Conservation (phyloP, 2,797 vertebrate species). For the Hippoglossus hippoglossus region DNA sequence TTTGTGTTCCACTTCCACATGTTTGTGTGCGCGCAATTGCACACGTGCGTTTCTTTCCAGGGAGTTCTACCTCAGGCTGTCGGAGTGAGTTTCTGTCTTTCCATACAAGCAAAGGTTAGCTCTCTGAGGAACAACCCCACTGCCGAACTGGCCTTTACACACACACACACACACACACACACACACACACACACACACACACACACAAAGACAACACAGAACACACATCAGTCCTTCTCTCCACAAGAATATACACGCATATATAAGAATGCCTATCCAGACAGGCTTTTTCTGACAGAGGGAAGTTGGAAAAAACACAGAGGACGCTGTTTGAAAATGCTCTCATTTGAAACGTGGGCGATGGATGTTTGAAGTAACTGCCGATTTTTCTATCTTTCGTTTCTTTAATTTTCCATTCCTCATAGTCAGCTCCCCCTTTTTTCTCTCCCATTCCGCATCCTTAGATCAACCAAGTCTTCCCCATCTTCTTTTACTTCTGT, state of each 20-base stretch:
- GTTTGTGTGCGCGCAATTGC: neutral
- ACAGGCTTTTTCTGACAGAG: slow-evolving; percentile 35
- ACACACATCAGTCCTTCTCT: neutral
- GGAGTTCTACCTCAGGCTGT: slow-evolving; percentile 50
- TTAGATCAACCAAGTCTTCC: too few relatives aligned
- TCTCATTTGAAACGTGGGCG: slow-evolving; percentile 33
- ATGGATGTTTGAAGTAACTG: neutral
- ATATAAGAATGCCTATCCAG: slow-evolving; percentile 33
- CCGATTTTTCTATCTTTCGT: neutral
- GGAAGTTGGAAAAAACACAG: slow-evolving; percentile 28
- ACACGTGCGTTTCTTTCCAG: slow-evolving; percentile 25
- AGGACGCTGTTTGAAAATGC: slow-evolving; percentile 43
- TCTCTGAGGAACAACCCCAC: slow-evolving; percentile 52
- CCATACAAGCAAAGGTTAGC: slow-evolving; percentile 62
- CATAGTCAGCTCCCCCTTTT: neutral
- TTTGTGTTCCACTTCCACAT: neutral
- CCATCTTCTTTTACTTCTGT: neutral
- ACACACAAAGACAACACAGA: neutral
- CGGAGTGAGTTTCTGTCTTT: slow-evolving; percentile 54
- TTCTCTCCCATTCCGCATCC: neutral
- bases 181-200: slow-evolving; percentile 6
- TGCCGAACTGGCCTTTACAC: slow-evolving; percentile 59
- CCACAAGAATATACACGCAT: slow-evolving; percentile 8
- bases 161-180: slow-evolving; percentile 1
- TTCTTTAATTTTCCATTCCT: neutral